A percentile compares a stretch with the other conserved stretches of the same genome.
These are phyloP conservation scores for Phalanger gymnotis DNA, from an alignment of 2,797 vertebrate genomes.

Conservation along the genomic window DNA sequence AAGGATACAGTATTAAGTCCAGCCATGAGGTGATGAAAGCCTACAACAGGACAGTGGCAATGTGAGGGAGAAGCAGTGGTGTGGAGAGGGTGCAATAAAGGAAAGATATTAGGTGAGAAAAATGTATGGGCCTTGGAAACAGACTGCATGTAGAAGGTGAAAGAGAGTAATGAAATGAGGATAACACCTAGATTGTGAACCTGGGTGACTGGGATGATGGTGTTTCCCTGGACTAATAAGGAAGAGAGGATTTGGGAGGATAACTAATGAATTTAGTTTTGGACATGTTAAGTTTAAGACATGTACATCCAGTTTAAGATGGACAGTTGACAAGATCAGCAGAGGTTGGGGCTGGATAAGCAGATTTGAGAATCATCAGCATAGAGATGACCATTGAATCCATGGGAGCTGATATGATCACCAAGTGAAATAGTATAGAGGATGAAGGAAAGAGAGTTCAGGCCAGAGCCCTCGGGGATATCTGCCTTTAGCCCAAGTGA, in stretches of 20 bases:
- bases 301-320: not conserved
- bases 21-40: no score
- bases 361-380: no score
- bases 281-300: not conserved
- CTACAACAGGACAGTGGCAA: no score
- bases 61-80: no score
- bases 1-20: no score
- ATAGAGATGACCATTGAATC: no score
- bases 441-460: no score
- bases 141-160: not conserved
- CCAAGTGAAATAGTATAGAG: no score
- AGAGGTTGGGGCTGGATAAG: no score
- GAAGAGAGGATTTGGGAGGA: no score
- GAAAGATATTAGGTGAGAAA: not conserved
- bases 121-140: not conserved
- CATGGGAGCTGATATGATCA: no score
- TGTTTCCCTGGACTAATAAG: not conserved
- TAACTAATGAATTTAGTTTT: not conserved
- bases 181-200: not conserved
- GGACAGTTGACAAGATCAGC: not conserved
- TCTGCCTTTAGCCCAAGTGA: no score
- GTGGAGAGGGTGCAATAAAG: not conserved
- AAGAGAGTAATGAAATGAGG: not conserved
- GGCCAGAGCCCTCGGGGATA: not conserved
- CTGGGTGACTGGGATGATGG: not conserved